phyloP scores from a whole-genome alignment of 2,888 invertebrate genomes.

The Balanococcus diminutus region DNA sequence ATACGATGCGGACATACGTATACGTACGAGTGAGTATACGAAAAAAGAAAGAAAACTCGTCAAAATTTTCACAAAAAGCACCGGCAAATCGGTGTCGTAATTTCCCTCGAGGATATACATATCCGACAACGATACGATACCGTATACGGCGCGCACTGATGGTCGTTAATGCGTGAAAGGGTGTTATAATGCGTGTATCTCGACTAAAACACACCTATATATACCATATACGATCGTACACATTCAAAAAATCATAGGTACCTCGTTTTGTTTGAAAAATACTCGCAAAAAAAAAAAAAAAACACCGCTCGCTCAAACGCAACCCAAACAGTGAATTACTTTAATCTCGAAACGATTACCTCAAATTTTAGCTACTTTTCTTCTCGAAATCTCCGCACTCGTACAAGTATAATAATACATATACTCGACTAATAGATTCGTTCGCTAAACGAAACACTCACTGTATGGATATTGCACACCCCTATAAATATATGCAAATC shows the following conservation, averaged over 20 bases:
- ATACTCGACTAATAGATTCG: neutral
- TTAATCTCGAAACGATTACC: neutral
- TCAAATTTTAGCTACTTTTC: neutral
- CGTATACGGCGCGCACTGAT: neutral
- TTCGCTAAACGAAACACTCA: neutral
- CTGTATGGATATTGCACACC: neutral
- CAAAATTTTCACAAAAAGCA: neutral
- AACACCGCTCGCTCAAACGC: neutral
- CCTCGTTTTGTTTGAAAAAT: neutral
- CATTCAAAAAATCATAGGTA: too few species aligned
- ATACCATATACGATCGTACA: too few species aligned
- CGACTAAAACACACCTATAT: neutral
- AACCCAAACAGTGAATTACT: neutral
- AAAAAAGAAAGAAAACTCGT: conserved; percentile 6
- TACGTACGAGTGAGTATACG: neutral
- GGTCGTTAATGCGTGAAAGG: neutral
- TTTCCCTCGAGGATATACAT: conserved; percentile 2
- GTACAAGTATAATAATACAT: too few species aligned
- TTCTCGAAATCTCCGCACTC: neutral
- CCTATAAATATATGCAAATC: neutral
- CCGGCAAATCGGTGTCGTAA: conserved; percentile 12
- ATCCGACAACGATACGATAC: neutral
- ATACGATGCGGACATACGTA: neutral
- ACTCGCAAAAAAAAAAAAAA: neutral
- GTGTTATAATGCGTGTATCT: neutral